Percentiles rank a stretch among this genome's conserved stretches.
Conservation (phyloP, 2,797 vertebrate species). For the Periparus ater region DNA sequence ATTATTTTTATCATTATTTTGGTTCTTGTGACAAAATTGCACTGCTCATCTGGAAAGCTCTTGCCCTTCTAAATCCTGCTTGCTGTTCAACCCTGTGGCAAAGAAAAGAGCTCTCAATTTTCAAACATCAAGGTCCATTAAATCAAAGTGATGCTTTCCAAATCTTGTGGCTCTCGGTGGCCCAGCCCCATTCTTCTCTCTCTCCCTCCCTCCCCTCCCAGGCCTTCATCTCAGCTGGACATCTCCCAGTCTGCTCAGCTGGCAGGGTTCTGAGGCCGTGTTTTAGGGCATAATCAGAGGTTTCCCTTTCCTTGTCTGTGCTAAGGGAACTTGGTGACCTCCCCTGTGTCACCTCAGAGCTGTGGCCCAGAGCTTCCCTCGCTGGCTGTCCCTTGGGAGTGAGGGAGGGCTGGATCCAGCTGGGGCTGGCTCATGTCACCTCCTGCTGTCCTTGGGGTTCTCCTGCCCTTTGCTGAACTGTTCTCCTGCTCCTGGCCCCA, state of each 20-base stretch:
- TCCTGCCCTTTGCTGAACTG: not conserved
- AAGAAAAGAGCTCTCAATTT: not conserved
- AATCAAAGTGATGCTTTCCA: not conserved
- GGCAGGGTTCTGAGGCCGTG: not conserved
- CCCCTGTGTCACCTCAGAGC: fast-evolving
- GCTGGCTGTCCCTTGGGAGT: not conserved
- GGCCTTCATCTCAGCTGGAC: not conserved
- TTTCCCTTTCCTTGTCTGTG: not conserved
- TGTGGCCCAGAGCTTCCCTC: not conserved
- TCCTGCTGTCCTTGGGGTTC: not conserved
- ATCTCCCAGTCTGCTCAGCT: not conserved
- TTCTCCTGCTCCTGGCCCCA: not conserved
- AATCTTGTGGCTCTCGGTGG: not conserved
- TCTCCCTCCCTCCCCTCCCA: not conserved
- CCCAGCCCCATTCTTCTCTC: not conserved
- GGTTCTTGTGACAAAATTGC: not conserved
- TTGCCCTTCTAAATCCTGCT: not conserved
- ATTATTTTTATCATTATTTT: conserved; percentile 18
- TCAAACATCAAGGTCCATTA: not conserved
- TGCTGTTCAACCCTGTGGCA: not conserved
- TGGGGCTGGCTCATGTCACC: not conserved
- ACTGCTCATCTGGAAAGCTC: conserved; percentile 3
- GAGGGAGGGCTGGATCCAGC: not conserved
- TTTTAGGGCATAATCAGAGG: not conserved
- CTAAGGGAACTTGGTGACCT: fast-evolving